Base-by-base conservation (phyloP, 2,888 invertebrate species). In the Polyommatus icarus region DNA sequence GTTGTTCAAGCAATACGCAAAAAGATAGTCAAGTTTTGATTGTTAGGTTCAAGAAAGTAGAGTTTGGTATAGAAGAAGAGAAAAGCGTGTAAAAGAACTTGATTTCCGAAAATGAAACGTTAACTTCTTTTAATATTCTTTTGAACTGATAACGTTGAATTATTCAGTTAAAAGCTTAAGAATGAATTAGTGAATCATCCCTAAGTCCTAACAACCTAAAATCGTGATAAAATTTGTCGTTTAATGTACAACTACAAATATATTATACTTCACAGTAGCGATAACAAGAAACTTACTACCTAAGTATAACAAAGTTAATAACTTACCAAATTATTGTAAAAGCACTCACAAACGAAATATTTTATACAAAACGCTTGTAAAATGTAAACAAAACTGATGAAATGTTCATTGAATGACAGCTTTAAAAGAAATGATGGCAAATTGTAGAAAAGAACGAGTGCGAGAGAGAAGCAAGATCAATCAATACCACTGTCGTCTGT, bases 401-500 rank as follows among this genome's bases (percentile, higher is more conserved):
- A 29, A 15, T 5, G 29, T 18, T 15, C 50, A 54, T 12, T 54
- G n/a, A 40, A 72, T 72, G 54, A 54, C 75, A 75, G 29, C 75
- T 75, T 50, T n/a, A 8, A 40, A 40, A 72, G 72, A 36, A 36
- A 40, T 29, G 54, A 20, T 29, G 15, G 15, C 15, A 67, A 29
- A 50, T 50, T 15, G 24, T 54, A 3, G 24, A 75, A 40, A 24
- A 54, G 12, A 24, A 46, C 29, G 76, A 59, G 77, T 46, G 78
- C 2, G 77, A 82, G 75, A 77, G 80, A 79, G 81, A 82, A 15
- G 71, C 57, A 71, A 75, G 50, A 79, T n/a, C 73, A 80, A 82
- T 82, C 82, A 76, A 82, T 82, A 82, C 75, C 76, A 78, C 72
- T 24, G 76, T 78, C 75, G 82, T 80, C 72, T 24, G 76, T 77